Conservation (phyloP, 2,888 invertebrate genomes). For the Hetaerina titia region DNA sequence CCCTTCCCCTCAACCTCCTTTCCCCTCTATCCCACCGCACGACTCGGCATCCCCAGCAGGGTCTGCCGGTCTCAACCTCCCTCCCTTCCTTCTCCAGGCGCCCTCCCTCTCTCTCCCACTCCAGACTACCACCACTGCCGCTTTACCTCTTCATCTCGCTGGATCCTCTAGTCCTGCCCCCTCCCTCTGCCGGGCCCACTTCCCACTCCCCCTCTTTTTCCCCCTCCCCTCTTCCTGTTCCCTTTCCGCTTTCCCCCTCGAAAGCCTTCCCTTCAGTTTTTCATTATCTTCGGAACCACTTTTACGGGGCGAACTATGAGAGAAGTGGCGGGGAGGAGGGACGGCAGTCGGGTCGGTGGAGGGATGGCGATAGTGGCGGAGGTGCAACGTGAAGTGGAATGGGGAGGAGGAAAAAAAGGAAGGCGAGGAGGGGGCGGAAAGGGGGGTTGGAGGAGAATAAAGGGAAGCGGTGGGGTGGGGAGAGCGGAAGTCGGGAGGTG, state of each 20-base stretch:
- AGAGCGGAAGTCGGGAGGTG: not conserved
- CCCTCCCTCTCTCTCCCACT: not conserved
- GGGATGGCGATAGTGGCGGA: not conserved
- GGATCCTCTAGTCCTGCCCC: not conserved
- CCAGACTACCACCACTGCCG: not conserved
- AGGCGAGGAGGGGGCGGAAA: not conserved
- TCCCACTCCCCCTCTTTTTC: not conserved
- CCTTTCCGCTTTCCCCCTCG: not conserved
- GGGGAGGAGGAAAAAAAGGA: not conserved
- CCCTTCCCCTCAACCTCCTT: too few species aligned
- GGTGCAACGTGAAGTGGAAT: not conserved
- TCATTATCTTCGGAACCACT: conserved; percentile 67
- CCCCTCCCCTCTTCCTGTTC: not conserved
- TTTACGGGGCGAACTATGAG: conserved; percentile 40
- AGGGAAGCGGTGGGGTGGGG: not conserved
- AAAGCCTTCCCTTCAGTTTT: conserved; percentile 57
- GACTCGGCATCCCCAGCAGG: not conserved
- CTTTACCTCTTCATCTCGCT: not conserved
- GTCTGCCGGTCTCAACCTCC: not conserved
- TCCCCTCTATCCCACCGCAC: too few species aligned
- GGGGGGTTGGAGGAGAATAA: not conserved
- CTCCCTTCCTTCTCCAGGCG: not conserved
- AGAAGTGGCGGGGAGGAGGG: not conserved
- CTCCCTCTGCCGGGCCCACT: too few species aligned
- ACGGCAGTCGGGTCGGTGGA: not conserved